These are phyloP conservation scores for Trichomalopsis sarcophagae DNA, from an alignment of 1,140 invertebrate species.

Conservation along the genomic window DNA sequence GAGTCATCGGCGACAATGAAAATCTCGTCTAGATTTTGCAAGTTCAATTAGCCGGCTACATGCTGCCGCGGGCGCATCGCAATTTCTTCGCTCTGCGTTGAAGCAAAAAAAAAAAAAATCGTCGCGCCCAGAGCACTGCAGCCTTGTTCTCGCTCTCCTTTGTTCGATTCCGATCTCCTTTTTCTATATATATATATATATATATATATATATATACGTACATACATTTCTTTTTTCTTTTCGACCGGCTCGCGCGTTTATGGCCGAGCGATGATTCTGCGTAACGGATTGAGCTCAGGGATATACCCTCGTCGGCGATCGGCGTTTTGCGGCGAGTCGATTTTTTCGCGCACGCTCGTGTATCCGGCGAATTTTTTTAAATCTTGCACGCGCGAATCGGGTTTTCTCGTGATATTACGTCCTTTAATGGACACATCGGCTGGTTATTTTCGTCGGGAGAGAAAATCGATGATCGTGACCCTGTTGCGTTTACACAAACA, in stretches of 20 bases:
- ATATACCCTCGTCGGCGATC: not conserved
- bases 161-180: constrained; percentile 37
- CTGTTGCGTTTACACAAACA: no score
- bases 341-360: not conserved
- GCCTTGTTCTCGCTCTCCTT: constrained; percentile 34
- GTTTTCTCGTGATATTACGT: not conserved
- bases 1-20: constrained; percentile 13
- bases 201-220: no score
- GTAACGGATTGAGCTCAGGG: constrained; percentile 53
- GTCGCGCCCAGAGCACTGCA: no score
- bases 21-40: not conserved
- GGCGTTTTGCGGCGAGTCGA: not conserved
- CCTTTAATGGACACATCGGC: not conserved
- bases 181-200: not conserved
- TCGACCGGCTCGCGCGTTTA: constrained; percentile 6
- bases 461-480: no score
- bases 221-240: constrained; percentile 1
- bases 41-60: not conserved
- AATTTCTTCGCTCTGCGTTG: constrained; percentile 8
- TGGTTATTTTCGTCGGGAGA: not conserved
- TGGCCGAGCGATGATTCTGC: constrained; percentile 45
- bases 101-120: not conserved
- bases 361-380: not conserved
- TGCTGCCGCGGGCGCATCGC: not conserved
- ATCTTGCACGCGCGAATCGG: not conserved